Evolutionary conservation across 1,140 invertebrate species (phyloP).

Genomic region (Trissolcus basalis): DNA sequence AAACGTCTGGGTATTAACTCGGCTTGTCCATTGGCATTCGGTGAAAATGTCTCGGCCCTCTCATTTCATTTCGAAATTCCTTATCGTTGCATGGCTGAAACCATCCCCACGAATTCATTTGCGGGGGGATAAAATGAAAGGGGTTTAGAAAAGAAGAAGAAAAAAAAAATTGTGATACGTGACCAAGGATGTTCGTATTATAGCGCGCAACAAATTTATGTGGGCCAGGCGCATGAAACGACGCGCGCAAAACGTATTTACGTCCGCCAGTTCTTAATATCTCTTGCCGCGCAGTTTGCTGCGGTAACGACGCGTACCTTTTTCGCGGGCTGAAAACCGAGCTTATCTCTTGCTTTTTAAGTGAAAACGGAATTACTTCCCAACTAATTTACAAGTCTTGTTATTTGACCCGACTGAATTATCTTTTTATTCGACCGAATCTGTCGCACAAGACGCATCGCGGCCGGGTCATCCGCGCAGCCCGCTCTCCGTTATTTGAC

Average conservation of each 20-base stretch:
- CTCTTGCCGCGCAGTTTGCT: constrained; percentile 40
- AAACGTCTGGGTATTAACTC: constrained; percentile 17
- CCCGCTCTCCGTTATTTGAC: constrained; percentile 19
- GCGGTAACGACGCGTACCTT: constrained; percentile 44
- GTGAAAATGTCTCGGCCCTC: constrained; percentile 10
- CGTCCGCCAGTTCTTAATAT: constrained; percentile 50
- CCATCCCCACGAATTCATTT: constrained; percentile 28
- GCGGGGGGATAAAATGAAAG: too few species aligned
- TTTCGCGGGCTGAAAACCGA: constrained; percentile 22
- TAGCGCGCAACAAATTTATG: constrained; percentile 28
- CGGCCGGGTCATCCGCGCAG: constrained; percentile 25
- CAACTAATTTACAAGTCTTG: constrained; percentile 48
- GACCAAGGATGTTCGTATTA: constrained; percentile 14
- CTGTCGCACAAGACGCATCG: constrained; percentile 47
- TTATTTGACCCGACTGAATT: constrained; percentile 54
- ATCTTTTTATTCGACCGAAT: constrained; percentile 57
- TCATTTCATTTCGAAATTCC: constrained; percentile 23
- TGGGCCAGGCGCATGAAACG: constrained; percentile 20
- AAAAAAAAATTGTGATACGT: constrained; percentile 38
- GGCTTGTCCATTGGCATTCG: constrained; percentile 5
- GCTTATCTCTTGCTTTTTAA: constrained; percentile 44
- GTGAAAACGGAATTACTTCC: constrained; percentile 42
- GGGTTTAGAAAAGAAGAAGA: too few species aligned
- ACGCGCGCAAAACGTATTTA: constrained; percentile 40
- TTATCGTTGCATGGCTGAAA: constrained; percentile 23